These are phyloP conservation scores for Potamarius usumacintae DNA, from an alignment of 2,113 vertebrate genomes.

Conservation along the genomic window DNA sequence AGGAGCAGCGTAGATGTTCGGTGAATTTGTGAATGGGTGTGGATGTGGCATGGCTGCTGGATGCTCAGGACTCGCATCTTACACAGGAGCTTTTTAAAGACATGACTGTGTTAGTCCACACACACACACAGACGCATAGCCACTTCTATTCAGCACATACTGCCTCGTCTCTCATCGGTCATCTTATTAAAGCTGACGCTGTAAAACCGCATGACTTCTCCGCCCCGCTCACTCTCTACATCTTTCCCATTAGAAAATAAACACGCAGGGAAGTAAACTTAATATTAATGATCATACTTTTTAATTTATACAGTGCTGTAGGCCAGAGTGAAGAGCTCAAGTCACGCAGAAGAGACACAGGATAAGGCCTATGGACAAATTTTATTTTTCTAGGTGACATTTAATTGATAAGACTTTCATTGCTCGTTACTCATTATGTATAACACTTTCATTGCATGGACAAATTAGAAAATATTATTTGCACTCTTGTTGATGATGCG, in stretches of 20 bases:
- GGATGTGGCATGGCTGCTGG: neutral
- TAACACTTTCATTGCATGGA: neutral
- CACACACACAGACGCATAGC: neutral
- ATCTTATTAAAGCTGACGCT: constrained; percentile 70
- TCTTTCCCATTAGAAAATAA: neutral
- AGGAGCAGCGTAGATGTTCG: neutral
- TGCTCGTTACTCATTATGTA: neutral
- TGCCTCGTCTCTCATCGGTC: constrained; percentile 58
- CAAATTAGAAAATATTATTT: neutral
- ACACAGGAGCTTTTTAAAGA: constrained; percentile 12
- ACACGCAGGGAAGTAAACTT: neutral
- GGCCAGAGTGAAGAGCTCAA: neutral
- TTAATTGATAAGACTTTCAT: neutral
- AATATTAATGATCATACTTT: neutral
- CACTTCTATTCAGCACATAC: neutral
- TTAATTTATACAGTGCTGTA: neutral
- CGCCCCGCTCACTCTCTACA: neutral
- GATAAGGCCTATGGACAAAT: neutral
- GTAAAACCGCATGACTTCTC: constrained; percentile 58
- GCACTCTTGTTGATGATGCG: neutral
- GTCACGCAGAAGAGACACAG: neutral
- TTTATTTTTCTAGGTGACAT: neutral
- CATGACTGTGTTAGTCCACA: neutral
- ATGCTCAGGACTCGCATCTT: neutral
- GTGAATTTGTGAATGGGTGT: constrained; percentile 16